phyloP scores from a whole-genome alignment of 1,140 invertebrate species.

The Marisa cornuarietis region DNA sequence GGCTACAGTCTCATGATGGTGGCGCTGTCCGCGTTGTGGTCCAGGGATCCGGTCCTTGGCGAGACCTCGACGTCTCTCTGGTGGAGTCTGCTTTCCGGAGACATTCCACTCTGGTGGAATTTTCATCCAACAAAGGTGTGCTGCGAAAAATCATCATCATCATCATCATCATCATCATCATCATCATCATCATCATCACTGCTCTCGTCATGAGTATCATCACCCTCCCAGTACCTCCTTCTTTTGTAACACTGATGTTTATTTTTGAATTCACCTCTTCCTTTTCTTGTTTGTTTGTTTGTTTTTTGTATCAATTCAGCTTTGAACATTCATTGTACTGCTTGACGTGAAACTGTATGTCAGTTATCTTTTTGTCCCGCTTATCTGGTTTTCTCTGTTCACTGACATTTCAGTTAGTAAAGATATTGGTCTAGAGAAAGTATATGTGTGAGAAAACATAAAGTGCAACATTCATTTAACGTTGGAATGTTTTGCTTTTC shows the following conservation, averaged over 20 bases:
- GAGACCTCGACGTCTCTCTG: slow-evolving; percentile 6
- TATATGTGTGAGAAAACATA: no score
- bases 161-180: not conserved
- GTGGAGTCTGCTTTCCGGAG: slow-evolving; percentile 16
- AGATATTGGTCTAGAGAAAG: no score
- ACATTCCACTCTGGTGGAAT: slow-evolving; percentile 11
- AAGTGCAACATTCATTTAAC: no score
- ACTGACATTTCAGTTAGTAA: no score
- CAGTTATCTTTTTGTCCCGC: not conserved
- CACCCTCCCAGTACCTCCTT: not conserved
- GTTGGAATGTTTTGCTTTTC: no score
- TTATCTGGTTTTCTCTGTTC: no score
- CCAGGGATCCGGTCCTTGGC: slow-evolving; percentile 7
- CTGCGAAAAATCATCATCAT: not conserved
- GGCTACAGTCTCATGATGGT: not conserved
- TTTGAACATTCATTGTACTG: not conserved
- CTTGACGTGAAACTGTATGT: not conserved
- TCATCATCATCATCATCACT: not conserved
- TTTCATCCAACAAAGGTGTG: not conserved
- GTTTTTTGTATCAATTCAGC: not conserved
- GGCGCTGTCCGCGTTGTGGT: slow-evolving; percentile 13
- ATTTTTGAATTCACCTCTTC: not conserved
- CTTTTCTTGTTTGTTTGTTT: not conserved
- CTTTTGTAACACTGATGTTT: not conserved
- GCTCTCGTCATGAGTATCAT: not conserved